phyloP scores from a whole-genome alignment of 2,888 invertebrate genomes.

The Amphimallon solstitiale region DNA sequence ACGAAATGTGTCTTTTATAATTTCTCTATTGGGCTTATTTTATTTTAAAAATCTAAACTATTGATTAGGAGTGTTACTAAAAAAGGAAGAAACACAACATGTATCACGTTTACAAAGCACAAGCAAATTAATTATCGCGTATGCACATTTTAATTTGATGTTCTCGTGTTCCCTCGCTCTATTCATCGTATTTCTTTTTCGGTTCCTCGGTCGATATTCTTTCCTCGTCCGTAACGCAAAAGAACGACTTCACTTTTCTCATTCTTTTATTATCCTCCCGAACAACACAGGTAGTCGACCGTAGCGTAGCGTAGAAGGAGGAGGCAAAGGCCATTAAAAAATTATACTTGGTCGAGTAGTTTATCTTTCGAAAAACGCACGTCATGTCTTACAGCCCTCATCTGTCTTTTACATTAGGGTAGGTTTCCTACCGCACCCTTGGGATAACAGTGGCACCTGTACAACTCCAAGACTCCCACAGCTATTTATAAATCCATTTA shows the following conservation, averaged over 20 bases:
- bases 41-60: constrained; percentile 10
- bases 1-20: no score
- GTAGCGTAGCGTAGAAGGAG: constrained; percentile 27
- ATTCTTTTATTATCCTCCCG: constrained; percentile 24
- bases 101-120: constrained; percentile 14
- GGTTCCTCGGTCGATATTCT: constrained; percentile 18
- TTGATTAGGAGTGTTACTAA: neutral
- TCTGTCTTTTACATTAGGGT: constrained; percentile 40
- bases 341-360: constrained; percentile 38
- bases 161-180: constrained; percentile 4
- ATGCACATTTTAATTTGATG: constrained; percentile 30
- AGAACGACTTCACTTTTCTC: constrained; percentile 2
- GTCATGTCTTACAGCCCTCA: constrained; percentile 37
- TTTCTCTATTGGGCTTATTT: neutral
- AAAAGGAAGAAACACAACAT: constrained; percentile 10
- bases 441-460: constrained; percentile 38
- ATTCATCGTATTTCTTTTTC: neutral
- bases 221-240: constrained; percentile 12
- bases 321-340: constrained; percentile 38
- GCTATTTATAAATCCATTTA: constrained; percentile 39
- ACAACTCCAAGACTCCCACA: constrained; percentile 34
- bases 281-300: constrained; percentile 40
- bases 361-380: constrained; percentile 39
- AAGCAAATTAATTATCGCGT: constrained; percentile 32
- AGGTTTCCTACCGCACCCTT: constrained; percentile 35